Conservation (phyloP, 1,140 invertebrate species). For the Scaptomyza pallida region DNA sequence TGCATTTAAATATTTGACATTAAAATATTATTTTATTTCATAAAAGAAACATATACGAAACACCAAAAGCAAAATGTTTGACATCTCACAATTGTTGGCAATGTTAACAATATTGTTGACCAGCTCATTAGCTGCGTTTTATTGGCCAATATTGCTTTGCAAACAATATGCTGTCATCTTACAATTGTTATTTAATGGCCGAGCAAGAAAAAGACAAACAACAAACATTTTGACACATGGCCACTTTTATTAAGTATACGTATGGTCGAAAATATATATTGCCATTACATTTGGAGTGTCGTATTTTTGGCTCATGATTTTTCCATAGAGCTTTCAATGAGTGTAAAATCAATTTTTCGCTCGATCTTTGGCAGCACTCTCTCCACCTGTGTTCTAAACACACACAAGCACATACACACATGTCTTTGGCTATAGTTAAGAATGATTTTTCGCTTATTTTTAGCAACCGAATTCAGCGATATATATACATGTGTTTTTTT, state of each 20-base stretch:
- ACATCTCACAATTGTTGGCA: constrained; percentile 68
- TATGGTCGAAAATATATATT: constrained; percentile 6
- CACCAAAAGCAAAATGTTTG: constrained; percentile 8
- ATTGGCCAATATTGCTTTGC: constrained; percentile 24
- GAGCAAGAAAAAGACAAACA: constrained; percentile 41
- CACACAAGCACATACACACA: constrained; percentile 23
- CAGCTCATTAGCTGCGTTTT: constrained; percentile 46
- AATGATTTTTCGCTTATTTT: constrained; percentile 82
- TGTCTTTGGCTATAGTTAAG: constrained; percentile 71
- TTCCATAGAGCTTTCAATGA: constrained; percentile 69
- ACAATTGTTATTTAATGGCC: constrained; percentile 76
- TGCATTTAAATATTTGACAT: constrained; percentile 74
- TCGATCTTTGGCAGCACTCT: constrained; percentile 43
- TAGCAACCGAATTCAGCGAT: constrained; percentile 73
- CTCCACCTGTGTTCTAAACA: constrained; percentile 65
- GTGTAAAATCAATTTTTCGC: constrained; percentile 44
- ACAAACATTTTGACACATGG: constrained; percentile 13
- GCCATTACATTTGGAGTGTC: constrained; percentile 5
- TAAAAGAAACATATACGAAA: constrained; percentile 61
- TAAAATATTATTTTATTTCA: constrained; percentile 54
- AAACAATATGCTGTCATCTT: constrained; percentile 72
- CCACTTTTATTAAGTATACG: constrained; percentile 26
- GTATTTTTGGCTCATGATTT: constrained; percentile 41
- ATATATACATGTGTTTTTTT: constrained; percentile 38
- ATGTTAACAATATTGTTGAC: constrained; percentile 44